Evolutionary conservation across 2,113 vertebrate species (phyloP), one percentile per base, ranked within the genome.

Genomic region (Eidolon helvum): DNA sequence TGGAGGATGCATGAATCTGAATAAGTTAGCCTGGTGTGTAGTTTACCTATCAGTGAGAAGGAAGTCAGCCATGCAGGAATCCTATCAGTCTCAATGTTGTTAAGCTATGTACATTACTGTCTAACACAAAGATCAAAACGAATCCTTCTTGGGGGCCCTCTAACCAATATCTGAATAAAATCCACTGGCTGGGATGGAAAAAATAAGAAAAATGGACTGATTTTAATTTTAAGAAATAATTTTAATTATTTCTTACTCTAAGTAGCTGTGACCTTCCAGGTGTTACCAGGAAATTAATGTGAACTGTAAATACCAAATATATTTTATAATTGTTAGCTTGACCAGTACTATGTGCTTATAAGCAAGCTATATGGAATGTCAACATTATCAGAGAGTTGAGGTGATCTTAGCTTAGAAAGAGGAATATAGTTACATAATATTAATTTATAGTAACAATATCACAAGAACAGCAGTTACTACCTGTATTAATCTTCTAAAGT

Each of bases 121-220:
- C 24, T 74, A 83, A 40, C 16, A 92, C n/a, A 94, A 82, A 88
- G 48, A 86, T 65, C 28, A 94, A 82, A 93, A 97, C 3, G 18
- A 43, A 5, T 30, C 10, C 35, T 92, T 21, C 16, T 88, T 68
- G 38, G 30, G 71, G 59, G 12, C 3, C 28, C 1, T 94, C 12
- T 84, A 91, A 87, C 15, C 6, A 82, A 7, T 61, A 16, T 65
- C 50, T 7, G 16, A 69, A 57, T 71, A 11, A 63, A 30, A 82
- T 82, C 24, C 35, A 83, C 21, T 68, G 35, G 5, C 24, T 63
- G 9, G 15, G 21, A 72, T 74, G 24, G 10, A 69, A 57, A 84
- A 74, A 74, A 4, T 21, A 2, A 53, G 11, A 79, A 79, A 86
- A 80, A 22, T 19, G 1, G 50, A 74, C 28, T 33, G 22, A 84